phyloP scores from a whole-genome alignment of 2,113 vertebrate species.

The Austrofundulus limnaeus region DNA sequence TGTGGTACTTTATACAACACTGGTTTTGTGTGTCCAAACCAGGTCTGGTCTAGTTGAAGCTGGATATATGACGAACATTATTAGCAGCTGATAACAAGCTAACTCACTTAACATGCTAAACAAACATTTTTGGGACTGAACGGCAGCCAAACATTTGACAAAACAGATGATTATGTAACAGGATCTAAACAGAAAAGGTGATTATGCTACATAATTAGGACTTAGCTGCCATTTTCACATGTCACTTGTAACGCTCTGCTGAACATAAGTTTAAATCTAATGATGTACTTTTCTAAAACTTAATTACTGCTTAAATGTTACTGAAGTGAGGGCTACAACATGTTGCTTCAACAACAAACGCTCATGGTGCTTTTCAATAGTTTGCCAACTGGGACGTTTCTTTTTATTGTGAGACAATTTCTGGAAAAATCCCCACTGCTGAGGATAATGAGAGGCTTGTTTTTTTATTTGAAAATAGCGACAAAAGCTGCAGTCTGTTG shows the following conservation, averaged over 20 bases:
- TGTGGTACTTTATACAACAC: too few relatives aligned
- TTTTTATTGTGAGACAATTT: slow-evolving; percentile 50
- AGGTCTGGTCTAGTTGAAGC: slow-evolving; percentile 40
- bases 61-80: slow-evolving; percentile 6
- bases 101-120: background rate
- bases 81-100: too few relatives aligned
- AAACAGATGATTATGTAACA: slow-evolving; percentile 42
- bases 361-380: slow-evolving; percentile 41
- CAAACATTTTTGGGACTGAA: background rate
- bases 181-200: slow-evolving; percentile 20
- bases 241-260: background rate
- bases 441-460: slow-evolving; percentile 64
- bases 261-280: slow-evolving; percentile 12
- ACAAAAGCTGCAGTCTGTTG: slow-evolving; percentile 34
- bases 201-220: slow-evolving; percentile 29
- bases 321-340: slow-evolving; percentile 37
- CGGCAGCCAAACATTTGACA: slow-evolving; percentile 7
- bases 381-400: slow-evolving; percentile 14
- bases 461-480: slow-evolving; percentile 50
- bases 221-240: slow-evolving; percentile 22
- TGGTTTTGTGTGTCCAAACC: too few relatives aligned
- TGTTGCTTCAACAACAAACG: slow-evolving; percentile 10
- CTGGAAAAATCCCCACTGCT: slow-evolving; percentile 59
- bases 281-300: slow-evolving; percentile 43
- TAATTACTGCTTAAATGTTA: slow-evolving; percentile 44